Conservation (phyloP, 2,113 vertebrate species). For the Cyanistes caeruleus region DNA sequence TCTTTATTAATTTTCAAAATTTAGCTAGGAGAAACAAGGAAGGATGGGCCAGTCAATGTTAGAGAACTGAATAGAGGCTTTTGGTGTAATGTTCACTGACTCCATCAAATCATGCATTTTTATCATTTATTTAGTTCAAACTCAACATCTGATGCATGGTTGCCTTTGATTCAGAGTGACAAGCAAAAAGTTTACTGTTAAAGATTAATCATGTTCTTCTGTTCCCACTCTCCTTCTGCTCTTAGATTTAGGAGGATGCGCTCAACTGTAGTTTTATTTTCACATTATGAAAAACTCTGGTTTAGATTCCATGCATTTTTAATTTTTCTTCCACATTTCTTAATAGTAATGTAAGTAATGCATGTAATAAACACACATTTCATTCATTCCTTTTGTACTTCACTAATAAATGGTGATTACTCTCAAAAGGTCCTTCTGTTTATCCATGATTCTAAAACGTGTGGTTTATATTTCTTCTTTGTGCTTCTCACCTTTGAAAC, state of each 20-base stretch:
- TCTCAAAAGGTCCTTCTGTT: not conserved
- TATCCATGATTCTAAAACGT: not conserved
- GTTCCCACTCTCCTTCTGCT: slow-evolving; percentile 69
- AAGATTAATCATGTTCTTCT: slow-evolving; percentile 66
- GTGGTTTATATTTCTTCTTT: not conserved
- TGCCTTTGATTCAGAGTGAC: slow-evolving; percentile 64
- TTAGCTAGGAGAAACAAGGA: not conserved
- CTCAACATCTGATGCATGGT: slow-evolving; percentile 36
- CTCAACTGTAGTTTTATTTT: slow-evolving; percentile 25
- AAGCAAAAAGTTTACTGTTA: slow-evolving; percentile 65
- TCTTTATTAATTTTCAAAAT: not conserved
- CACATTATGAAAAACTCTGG: not conserved
- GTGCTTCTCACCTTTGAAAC: not conserved
- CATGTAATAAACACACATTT: not conserved
- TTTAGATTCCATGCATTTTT: not conserved
- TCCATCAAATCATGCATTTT: slow-evolving; percentile 16
- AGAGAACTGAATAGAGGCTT: not conserved
- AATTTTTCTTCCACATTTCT: slow-evolving; percentile 5
- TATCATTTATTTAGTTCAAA: slow-evolving; percentile 35
- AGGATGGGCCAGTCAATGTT: not conserved
- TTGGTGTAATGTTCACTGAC: not conserved
- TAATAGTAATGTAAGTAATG: not conserved
- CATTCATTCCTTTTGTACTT: slow-evolving; percentile 6
- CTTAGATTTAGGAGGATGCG: slow-evolving; percentile 17
- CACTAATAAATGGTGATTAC: not conserved